phyloP scores from a whole-genome alignment of 2,888 invertebrate species.

The Elysia crispata region DNA sequence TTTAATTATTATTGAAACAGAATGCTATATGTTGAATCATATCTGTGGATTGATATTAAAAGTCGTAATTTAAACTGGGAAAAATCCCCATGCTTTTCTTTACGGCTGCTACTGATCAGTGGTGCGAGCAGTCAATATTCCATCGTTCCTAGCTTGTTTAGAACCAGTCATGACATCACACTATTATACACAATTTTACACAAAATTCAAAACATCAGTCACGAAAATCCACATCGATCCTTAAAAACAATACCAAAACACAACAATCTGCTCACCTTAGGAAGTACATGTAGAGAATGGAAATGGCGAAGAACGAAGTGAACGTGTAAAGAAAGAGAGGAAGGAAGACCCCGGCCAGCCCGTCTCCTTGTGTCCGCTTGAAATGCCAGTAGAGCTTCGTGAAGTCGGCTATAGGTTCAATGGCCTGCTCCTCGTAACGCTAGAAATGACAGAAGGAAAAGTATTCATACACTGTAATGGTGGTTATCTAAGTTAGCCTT shows the following conservation, averaged over 20 bases:
- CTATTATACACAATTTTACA: neutral
- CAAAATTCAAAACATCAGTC: neutral
- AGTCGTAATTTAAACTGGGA: too few species aligned
- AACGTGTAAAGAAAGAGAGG: constrained; percentile 72
- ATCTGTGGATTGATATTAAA: too few species aligned
- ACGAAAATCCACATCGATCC: neutral
- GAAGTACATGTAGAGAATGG: constrained; percentile 76
- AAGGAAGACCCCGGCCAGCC: constrained; percentile 73
- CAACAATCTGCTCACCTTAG: constrained; percentile 64
- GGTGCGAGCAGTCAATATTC: neutral
- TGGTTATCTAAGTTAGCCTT: too few species aligned
- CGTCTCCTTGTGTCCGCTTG: constrained; percentile 70
- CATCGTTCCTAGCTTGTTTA: neutral
- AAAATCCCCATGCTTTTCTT: too few species aligned
- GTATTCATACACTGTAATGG: neutral
- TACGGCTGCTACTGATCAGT: neutral
- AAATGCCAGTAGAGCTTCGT: constrained; percentile 75
- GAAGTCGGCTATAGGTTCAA: constrained; percentile 71
- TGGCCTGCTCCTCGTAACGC: constrained; percentile 66
- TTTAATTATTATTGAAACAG: too few species aligned
- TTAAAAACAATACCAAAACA: neutral
- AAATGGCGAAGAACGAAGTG: constrained; percentile 67
- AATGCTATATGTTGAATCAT: too few species aligned
- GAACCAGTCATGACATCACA: neutral
- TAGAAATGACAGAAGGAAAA: constrained; percentile 47